Evolutionary conservation across 1,140 invertebrate genomes (phyloP).

Genomic region (Drosophila funebris): DNA sequence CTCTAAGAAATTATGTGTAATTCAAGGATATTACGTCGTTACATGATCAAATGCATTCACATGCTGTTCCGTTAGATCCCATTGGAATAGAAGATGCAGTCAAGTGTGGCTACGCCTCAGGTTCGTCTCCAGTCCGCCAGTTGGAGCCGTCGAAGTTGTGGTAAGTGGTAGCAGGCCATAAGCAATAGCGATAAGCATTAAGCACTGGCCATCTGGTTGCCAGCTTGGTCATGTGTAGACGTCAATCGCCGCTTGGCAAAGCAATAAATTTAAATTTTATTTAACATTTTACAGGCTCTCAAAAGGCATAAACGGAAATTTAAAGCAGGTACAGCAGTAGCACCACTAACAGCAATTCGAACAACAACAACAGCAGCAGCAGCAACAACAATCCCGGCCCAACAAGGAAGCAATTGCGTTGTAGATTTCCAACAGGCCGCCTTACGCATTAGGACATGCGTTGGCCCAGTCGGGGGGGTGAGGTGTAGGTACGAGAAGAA

Average conservation of each 20-base stretch:
- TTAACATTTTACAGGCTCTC: constrained; percentile 81
- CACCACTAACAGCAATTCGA: constrained; percentile 34
- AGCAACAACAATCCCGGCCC: constrained; percentile 30
- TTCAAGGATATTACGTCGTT: constrained; percentile 24
- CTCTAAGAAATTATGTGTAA: constrained; percentile 6
- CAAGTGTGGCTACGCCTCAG: constrained; percentile 1
- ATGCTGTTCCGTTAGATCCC: constrained; percentile 17
- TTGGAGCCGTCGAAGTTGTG: background rate
- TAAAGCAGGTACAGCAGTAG: constrained; percentile 56
- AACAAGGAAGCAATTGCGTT: constrained; percentile 74
- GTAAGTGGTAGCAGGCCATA: constrained; percentile 43
- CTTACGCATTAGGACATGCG: constrained; percentile 77
- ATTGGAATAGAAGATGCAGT: constrained; percentile 5
- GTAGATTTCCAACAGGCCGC: constrained; percentile 40
- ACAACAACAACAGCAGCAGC: constrained; percentile 16
- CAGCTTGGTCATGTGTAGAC: constrained; percentile 60
- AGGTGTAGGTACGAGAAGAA: background rate
- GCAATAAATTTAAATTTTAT: constrained; percentile 82
- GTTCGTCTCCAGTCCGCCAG: background rate
- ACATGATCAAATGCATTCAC: background rate
- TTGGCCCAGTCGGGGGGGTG: constrained; percentile 51
- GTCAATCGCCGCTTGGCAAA: constrained; percentile 66
- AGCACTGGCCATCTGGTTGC: constrained; percentile 28
- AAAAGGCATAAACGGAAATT: constrained; percentile 81
- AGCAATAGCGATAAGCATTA: constrained; percentile 48